A percentile compares a stretch with the other conserved stretches of the same genome.
phyloP scores from a whole-genome alignment of 2,888 invertebrate genomes.

The Theretra japonica region DNA sequence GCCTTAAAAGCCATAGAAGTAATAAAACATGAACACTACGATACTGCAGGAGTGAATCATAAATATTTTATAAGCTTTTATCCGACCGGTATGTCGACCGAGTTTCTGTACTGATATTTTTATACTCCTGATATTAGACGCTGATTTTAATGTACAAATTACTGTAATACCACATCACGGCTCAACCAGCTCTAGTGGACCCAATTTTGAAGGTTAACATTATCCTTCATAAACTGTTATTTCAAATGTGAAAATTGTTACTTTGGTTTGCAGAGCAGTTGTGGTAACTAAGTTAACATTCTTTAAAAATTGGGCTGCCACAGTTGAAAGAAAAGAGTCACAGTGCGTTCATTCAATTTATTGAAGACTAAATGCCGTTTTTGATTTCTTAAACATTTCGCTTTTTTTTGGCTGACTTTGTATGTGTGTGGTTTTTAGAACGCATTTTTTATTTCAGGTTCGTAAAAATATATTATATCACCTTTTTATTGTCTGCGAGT shows the following conservation, averaged over 20 bases:
- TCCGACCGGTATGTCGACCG: constrained; percentile 28
- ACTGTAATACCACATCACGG: constrained; percentile 63
- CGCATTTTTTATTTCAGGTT: no score
- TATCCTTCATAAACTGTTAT: constrained; percentile 63
- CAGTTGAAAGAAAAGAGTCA: constrained; percentile 68
- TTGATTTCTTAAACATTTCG: no score
- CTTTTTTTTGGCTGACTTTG: no score
- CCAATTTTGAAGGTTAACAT: constrained; percentile 59
- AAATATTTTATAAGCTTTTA: constrained; percentile 18
- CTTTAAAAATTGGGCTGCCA: constrained; percentile 70
- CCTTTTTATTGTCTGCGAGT: no score
- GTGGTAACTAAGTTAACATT: constrained; percentile 63
- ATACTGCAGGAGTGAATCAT: background rate
- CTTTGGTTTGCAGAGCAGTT: constrained; percentile 67
- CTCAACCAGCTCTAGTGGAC: constrained; percentile 56
- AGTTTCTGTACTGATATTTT: constrained; percentile 23
- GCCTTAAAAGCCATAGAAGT: constrained; percentile 5
- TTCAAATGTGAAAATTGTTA: constrained; percentile 78
- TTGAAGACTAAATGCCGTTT: no score
- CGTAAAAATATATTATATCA: no score
- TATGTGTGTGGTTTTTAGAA: no score
- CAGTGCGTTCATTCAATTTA: constrained; percentile 6
- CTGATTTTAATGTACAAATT: constrained; percentile 72
- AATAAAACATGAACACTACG: constrained; percentile 4
- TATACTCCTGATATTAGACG: constrained; percentile 38